A percentile compares a stretch with the other conserved stretches of the same genome.
Conservation (phyloP, 2,797 vertebrate genomes). For the Gephyroberyx darwinii region DNA sequence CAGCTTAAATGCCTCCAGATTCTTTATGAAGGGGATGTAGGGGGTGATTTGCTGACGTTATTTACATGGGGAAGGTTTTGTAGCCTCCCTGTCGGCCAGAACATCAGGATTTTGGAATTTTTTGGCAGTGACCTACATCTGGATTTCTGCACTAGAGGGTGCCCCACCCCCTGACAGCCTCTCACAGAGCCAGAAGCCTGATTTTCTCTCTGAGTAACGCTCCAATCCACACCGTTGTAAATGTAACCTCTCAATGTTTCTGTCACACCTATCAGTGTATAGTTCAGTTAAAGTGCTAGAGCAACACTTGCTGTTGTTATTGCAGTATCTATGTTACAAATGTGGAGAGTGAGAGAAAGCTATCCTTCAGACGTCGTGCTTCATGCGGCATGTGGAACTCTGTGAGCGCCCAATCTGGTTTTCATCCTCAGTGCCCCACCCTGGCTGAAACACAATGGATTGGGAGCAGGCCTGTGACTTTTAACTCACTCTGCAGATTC, state of each 20-base stretch:
- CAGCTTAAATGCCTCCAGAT: slow-evolving; percentile 83
- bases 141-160: slow-evolving; percentile 78
- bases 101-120: slow-evolving; percentile 82
- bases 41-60: slow-evolving; percentile 81
- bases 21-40: slow-evolving; percentile 74
- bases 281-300: slow-evolving; percentile 51
- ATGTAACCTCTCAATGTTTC: slow-evolving; percentile 49
- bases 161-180: slow-evolving; percentile 70
- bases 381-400: slow-evolving; percentile 56
- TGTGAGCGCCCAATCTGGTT: slow-evolving; percentile 74
- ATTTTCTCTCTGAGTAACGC: slow-evolving; percentile 43
- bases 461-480: slow-evolving; percentile 78
- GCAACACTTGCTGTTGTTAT: slow-evolving; percentile 57
- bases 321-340: slow-evolving; percentile 45
- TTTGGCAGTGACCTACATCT: slow-evolving; percentile 85
- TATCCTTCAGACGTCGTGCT: slow-evolving; percentile 50
- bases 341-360: slow-evolving; percentile 32
- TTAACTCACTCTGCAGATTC: slow-evolving; percentile 80
- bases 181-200: slow-evolving; percentile 62
- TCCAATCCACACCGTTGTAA: slow-evolving; percentile 38
- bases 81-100: slow-evolving; percentile 78
- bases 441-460: slow-evolving; percentile 78
- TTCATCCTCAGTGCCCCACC: slow-evolving; percentile 77
- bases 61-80: slow-evolving; percentile 80
- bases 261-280: slow-evolving; percentile 61